Percentiles rank a stretch among this genome's conserved stretches.
phyloP scores from a whole-genome alignment of 2,797 vertebrate species.

The Lepilemur ruficaudatus region DNA sequence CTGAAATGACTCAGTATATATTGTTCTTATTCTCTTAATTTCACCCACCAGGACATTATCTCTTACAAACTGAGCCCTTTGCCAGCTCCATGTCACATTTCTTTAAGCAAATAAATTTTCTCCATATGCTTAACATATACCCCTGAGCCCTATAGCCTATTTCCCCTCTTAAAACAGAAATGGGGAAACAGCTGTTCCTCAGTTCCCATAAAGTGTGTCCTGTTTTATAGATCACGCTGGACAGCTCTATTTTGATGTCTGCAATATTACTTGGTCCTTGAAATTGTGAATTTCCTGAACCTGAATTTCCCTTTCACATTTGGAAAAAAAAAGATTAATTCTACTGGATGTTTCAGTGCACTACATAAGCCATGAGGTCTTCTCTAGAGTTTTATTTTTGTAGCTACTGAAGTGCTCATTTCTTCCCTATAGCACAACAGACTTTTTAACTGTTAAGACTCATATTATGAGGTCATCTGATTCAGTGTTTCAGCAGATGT shows the following conservation, averaged over 20 bases:
- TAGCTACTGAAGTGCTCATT: conserved; percentile 23
- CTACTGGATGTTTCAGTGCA: conserved; percentile 2
- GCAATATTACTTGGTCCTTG: conserved; percentile 65
- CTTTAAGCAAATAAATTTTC: conserved; percentile 69
- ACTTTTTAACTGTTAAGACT: conserved; percentile 3
- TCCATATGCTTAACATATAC: conserved; percentile 54
- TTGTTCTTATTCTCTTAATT: conserved; percentile 51
- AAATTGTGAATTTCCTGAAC: conserved; percentile 63
- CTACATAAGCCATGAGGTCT: conserved; percentile 13
- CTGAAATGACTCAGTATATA: conserved; percentile 20
- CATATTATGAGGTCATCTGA: not conserved
- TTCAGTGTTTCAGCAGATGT: not conserved
- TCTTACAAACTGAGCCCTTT: conserved; percentile 38
- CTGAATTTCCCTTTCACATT: conserved; percentile 56
- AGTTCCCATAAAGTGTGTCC: conserved; percentile 59
- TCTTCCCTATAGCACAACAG: not conserved
- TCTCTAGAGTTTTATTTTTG: conserved; percentile 18
- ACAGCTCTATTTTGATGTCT: conserved; percentile 70
- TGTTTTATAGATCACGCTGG: conserved; percentile 71
- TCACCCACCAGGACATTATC: conserved; percentile 51
- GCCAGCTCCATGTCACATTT: conserved; percentile 60
- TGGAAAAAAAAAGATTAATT: conserved; percentile 54
- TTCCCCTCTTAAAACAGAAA: conserved; percentile 66
- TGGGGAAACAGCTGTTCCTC: conserved; percentile 70
- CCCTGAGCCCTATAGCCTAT: conserved; percentile 53